A percentile compares a stretch with the other conserved stretches of the same genome.
Evolutionary conservation across 2,797 vertebrate species (phyloP).

Genomic region (Neosilurus mollespiculum): DNA sequence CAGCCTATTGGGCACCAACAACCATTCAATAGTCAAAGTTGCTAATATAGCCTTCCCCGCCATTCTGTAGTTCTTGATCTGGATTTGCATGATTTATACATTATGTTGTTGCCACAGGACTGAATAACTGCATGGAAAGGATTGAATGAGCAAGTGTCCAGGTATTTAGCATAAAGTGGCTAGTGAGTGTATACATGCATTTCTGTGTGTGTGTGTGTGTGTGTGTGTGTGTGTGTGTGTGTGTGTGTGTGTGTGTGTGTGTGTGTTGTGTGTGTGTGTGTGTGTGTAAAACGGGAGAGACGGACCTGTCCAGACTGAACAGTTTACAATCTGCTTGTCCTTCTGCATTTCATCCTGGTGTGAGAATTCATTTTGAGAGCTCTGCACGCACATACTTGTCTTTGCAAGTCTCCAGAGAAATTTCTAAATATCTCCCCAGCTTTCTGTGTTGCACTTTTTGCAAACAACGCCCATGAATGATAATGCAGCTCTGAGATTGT

Average conservation of each 20-base stretch:
- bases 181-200: background rate
- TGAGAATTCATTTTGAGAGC: conserved; percentile 58
- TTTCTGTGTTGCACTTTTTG: conserved; percentile 48
- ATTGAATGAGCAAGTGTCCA: background rate
- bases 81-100: background rate
- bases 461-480: conserved; percentile 50
- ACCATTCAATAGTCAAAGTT: background rate
- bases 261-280: background rate
- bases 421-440: conserved; percentile 59
- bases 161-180: background rate
- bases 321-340: conserved; percentile 62
- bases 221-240: background rate
- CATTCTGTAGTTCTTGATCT: background rate
- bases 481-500: conserved; percentile 54
- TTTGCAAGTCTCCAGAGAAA: conserved; percentile 50
- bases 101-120: background rate
- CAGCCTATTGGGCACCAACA: background rate
- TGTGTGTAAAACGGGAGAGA: conserved; percentile 19
- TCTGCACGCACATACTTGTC: conserved; percentile 48
- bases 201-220: background rate
- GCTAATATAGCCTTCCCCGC: too few relatives aligned
- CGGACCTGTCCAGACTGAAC: conserved; percentile 48
- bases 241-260: conserved; percentile 40
- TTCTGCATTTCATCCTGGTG: conserved; percentile 62
- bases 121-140: background rate